Conservation (phyloP, 2,797 vertebrate genomes). For the Tadarida brasiliensis region DNA sequence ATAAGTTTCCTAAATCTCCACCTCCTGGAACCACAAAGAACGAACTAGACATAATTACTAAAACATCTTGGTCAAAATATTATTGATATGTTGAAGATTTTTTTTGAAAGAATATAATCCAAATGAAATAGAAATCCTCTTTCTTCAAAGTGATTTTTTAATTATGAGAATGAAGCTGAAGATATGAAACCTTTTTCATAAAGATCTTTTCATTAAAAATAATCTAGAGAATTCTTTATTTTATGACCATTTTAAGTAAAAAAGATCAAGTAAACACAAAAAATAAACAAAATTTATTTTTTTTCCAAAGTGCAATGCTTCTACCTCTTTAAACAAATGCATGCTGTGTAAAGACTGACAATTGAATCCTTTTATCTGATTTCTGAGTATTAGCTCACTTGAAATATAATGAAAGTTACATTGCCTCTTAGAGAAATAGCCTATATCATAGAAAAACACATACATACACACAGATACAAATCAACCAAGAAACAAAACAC, state of each 20-base stretch:
- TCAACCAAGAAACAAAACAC: slow-evolving; percentile 57
- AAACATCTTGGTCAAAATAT: slow-evolving; percentile 75
- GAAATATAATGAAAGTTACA: slow-evolving; percentile 55
- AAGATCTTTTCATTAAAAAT: slow-evolving; percentile 62
- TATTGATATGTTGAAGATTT: slow-evolving; percentile 49
- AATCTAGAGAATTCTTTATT: slow-evolving; percentile 48
- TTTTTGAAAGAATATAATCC: slow-evolving; percentile 6
- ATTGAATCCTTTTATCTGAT: slow-evolving; percentile 73
- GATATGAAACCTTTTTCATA: slow-evolving; percentile 79
- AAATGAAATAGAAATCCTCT: slow-evolving; percentile 68
- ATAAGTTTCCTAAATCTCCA: background rate
- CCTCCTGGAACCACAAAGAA: background rate
- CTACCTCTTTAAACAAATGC: slow-evolving; percentile 76
- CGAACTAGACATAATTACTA: background rate
- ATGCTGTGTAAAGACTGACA: slow-evolving; percentile 67
- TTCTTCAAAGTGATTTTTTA: slow-evolving; percentile 71
- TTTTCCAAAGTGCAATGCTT: slow-evolving; percentile 62
- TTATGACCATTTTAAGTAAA: slow-evolving; percentile 75
- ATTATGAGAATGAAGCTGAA: slow-evolving; percentile 75
- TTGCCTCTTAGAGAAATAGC: slow-evolving; percentile 58
- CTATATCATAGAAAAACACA: slow-evolving; percentile 62
- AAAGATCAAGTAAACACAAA: slow-evolving; percentile 66
- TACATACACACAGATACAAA: slow-evolving; percentile 42
- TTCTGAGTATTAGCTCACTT: slow-evolving; percentile 48
- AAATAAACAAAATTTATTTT: slow-evolving; percentile 68